phyloP scores from a whole-genome alignment of 2,113 vertebrate species.

The Jaculus jaculus region DNA sequence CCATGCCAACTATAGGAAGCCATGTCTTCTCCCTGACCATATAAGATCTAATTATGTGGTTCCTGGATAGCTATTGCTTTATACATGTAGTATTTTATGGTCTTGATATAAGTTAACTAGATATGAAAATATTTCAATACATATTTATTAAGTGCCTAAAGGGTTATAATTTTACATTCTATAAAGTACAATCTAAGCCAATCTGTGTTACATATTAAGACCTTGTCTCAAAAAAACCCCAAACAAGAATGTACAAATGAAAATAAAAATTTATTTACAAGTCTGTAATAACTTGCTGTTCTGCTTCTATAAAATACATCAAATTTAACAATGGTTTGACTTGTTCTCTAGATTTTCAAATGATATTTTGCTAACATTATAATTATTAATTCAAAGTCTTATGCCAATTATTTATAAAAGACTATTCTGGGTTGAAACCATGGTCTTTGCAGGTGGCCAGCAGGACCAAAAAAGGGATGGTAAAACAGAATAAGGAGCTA shows the following conservation, averaged over 20 bases:
- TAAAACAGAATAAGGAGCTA: neutral
- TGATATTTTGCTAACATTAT: neutral
- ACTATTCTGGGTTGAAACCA: neutral
- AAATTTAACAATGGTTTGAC: neutral
- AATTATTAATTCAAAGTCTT: neutral
- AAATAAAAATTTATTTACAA: too few relatives aligned
- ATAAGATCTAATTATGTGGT: neutral
- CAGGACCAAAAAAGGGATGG: neutral
- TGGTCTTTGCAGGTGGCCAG: neutral
- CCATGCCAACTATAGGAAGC: neutral
- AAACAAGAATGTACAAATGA: neutral
- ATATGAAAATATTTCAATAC: conserved; percentile 19
- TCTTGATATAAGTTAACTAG: conserved; percentile 20
- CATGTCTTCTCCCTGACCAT: conserved; percentile 7
- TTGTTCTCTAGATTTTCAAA: conserved; percentile 19
- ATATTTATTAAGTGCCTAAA: neutral
- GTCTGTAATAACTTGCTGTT: neutral
- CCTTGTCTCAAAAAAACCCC: neutral
- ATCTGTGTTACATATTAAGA: neutral
- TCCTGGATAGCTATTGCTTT: neutral
- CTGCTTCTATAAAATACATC: neutral
- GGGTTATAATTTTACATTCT: conserved; percentile 28
- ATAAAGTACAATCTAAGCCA: neutral
- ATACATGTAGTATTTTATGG: neutral
- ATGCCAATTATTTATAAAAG: neutral